These are phyloP conservation scores for Monomorium pharaonis DNA, from an alignment of 1,140 invertebrate genomes.

Conservation along the genomic window DNA sequence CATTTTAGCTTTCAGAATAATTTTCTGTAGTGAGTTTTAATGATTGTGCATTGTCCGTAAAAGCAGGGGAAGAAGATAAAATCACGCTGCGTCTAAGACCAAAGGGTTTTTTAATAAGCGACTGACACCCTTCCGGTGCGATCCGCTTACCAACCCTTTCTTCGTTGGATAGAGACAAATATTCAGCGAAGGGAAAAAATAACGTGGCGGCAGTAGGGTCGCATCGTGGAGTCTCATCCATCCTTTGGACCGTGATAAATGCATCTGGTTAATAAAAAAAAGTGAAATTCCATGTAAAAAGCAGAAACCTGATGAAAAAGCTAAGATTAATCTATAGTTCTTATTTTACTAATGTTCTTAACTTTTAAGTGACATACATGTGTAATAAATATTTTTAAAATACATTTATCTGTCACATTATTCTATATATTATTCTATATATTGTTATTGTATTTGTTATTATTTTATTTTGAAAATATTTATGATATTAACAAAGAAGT, in stretches of 20 bases:
- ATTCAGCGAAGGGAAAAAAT: slow-evolving; percentile 72
- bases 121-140: slow-evolving; percentile 69
- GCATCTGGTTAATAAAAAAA: slow-evolving; percentile 70
- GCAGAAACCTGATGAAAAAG: slow-evolving; percentile 22
- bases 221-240: slow-evolving; percentile 62
- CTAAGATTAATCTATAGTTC: slow-evolving; percentile 38
- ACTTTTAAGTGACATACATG: background rate
- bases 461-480: background rate
- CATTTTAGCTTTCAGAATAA: slow-evolving; percentile 35
- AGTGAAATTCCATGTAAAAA: slow-evolving; percentile 14
- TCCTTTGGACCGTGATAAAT: slow-evolving; percentile 72
- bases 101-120: slow-evolving; percentile 75
- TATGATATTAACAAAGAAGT: background rate
- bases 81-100: slow-evolving; percentile 59
- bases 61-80: slow-evolving; percentile 66
- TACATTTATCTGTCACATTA: background rate
- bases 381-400: background rate
- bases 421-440: background rate
- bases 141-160: slow-evolving; percentile 74
- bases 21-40: slow-evolving; percentile 61
- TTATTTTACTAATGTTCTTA: slow-evolving; percentile 22
- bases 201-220: slow-evolving; percentile 59
- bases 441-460: background rate
- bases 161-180: slow-evolving; percentile 71
- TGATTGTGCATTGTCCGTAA: slow-evolving; percentile 71